Conservation (phyloP, 2,888 invertebrate species). For the Eristalis tenax region DNA sequence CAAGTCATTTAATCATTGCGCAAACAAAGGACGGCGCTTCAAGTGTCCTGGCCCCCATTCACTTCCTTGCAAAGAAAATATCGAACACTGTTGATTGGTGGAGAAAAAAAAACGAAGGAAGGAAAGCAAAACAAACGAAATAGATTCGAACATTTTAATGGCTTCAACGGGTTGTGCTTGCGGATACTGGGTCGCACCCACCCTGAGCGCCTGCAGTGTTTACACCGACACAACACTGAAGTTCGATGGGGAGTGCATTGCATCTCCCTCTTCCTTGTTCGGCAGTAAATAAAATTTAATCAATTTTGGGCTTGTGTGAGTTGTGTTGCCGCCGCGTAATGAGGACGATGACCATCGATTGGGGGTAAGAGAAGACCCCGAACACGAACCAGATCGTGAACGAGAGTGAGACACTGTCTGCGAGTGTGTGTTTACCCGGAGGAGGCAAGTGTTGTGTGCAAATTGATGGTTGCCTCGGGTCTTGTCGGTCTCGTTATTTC, state of each 20-base stretch:
- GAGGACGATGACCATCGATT: constrained; percentile 7
- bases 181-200: neutral
- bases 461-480: neutral
- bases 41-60: constrained; percentile 12
- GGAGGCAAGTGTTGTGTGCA: neutral
- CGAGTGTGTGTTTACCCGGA: too few species aligned
- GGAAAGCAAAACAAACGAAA: neutral
- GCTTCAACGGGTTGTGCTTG: constrained; percentile 31
- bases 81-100: constrained; percentile 9
- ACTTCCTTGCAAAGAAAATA: neutral
- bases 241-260: neutral
- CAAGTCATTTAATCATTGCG: constrained; percentile 8
- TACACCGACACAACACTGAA: constrained; percentile 29
- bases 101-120: neutral
- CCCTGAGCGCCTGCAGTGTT: neutral
- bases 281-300: constrained; percentile 38
- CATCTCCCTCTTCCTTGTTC: neutral
- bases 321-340: constrained; percentile 12
- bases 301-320: constrained; percentile 18
- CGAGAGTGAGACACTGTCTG: neutral
- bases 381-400: neutral
- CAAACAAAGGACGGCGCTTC: constrained; percentile 28
- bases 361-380: neutral
- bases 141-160: constrained; percentile 36
- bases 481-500: neutral